Base-by-base conservation (phyloP, 2,888 invertebrate genomes). In the Spicauda simplicius region DNA sequence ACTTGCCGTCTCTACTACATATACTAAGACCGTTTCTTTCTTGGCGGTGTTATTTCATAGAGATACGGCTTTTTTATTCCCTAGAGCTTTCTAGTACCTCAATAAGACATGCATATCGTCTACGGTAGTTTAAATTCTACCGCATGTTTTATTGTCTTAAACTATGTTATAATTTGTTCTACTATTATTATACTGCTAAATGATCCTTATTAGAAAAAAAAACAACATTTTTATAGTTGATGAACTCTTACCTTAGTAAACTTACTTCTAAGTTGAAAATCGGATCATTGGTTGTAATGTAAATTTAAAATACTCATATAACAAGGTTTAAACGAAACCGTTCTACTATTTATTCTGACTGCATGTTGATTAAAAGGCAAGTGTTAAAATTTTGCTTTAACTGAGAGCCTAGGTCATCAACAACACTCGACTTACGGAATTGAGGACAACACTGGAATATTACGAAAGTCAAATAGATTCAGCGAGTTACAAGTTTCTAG, bases 31-130 rank as follows among this genome's bases (percentile, higher is more conserved):
- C 61, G 50, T 2, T 56, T 61, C 18, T 67, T 10, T 50, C 61
- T 61, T 61, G 56, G 8, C 37, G 5, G 8, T 6, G 6, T 5
- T 14, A 12, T 37, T 57, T 67, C 25, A 18, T 52, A 37, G 61
- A 57, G 61, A 67, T 25, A 57, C 50, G 56, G 20, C 20, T 61
- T 66, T 61, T 67, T 67, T 67, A 67, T 67, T 60, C 60, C 19
- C 59, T 37, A 59, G 45, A 60, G 65, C 54, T 48, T 45, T 56
- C 25, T 48, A 45, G 45, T 66, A 66, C 55, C 60, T 56, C 55
- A 55, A 60, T 60, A 66, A 60, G 33, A 45, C 60, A 55, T 66
- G 66, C 66, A 66, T 50, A 37, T 55, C 60, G 20, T 50, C 48
- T 50, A 50, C 30, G 50, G 60, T 56, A 60, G 18, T 55, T 20